These are phyloP conservation scores for Etia nguti DNA, from an alignment of 2,113 vertebrate genomes.

Conservation along the genomic window DNA sequence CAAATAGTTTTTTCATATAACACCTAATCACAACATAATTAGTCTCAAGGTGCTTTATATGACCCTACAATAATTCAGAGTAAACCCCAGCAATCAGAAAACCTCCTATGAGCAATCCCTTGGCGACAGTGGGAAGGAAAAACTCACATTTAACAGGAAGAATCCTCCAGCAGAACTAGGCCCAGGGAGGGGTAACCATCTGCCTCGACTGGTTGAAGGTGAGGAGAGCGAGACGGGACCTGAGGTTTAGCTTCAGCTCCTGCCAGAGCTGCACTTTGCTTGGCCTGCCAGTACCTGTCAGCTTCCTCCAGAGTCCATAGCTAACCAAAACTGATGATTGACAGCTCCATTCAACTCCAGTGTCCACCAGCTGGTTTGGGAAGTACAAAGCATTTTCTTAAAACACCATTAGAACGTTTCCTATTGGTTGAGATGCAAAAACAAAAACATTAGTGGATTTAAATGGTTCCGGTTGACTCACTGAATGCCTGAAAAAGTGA, in stretches of 20 bases:
- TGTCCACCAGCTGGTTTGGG: too few relatives aligned
- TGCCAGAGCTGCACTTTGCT: neutral
- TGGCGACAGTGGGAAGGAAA: neutral
- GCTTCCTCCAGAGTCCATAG: too few relatives aligned
- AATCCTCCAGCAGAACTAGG: too few relatives aligned
- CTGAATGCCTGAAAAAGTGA: neutral
- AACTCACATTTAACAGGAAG: neutral
- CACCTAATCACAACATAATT: neutral
- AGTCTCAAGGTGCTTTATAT: neutral
- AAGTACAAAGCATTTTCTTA: too few relatives aligned
- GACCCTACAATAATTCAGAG: neutral
- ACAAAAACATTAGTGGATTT: neutral
- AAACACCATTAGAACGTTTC: neutral
- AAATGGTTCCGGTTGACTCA: neutral
- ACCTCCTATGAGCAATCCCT: neutral
- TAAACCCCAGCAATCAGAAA: neutral
- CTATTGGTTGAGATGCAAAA: neutral
- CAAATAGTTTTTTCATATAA: neutral
- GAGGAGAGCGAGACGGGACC: neutral
- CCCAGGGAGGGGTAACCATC: too few relatives aligned
- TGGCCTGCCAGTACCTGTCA: neutral
- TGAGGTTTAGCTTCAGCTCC: neutral
- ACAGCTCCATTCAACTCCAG: neutral
- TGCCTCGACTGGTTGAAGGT: too few relatives aligned
- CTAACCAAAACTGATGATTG: neutral